Evolutionary conservation across 2,113 vertebrate genomes (phyloP).

Genomic region (Bombycilla garrulus): DNA sequence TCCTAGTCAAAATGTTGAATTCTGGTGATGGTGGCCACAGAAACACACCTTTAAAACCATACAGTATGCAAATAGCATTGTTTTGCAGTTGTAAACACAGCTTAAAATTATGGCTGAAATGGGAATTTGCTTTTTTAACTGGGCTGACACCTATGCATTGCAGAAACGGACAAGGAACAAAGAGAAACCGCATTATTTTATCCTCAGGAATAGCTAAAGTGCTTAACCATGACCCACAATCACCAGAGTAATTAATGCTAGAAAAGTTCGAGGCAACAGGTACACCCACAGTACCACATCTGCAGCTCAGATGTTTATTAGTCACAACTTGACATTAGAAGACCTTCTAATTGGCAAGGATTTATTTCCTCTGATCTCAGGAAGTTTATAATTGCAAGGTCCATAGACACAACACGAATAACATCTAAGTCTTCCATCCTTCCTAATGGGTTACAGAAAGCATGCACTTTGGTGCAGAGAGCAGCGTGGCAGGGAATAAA

Average conservation of each 20-base stretch:
- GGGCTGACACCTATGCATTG: neutral
- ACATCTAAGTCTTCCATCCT: neutral
- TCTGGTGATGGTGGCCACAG: neutral
- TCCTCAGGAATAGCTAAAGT: neutral
- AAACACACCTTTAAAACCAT: neutral
- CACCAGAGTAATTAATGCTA: neutral
- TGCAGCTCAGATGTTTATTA: slow-evolving; percentile 55
- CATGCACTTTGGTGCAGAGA: neutral
- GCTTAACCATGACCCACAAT: neutral
- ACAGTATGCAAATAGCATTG: neutral
- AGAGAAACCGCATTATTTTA: neutral
- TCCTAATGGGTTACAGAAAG: neutral
- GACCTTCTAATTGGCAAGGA: slow-evolving; percentile 4
- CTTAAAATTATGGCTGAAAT: neutral
- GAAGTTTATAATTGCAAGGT: neutral
- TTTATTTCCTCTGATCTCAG: slow-evolving; percentile 18
- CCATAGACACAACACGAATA: neutral
- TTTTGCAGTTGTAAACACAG: neutral
- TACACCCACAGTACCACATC: slow-evolving; percentile 24
- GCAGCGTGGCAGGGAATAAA: neutral
- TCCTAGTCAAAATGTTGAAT: neutral
- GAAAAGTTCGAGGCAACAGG: neutral
- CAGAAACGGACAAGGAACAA: neutral
- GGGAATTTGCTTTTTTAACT: neutral
- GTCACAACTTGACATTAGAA: slow-evolving; percentile 38